Conservation (phyloP, 2,113 vertebrate genomes). For the Oncorhynchus tshawytscha region DNA sequence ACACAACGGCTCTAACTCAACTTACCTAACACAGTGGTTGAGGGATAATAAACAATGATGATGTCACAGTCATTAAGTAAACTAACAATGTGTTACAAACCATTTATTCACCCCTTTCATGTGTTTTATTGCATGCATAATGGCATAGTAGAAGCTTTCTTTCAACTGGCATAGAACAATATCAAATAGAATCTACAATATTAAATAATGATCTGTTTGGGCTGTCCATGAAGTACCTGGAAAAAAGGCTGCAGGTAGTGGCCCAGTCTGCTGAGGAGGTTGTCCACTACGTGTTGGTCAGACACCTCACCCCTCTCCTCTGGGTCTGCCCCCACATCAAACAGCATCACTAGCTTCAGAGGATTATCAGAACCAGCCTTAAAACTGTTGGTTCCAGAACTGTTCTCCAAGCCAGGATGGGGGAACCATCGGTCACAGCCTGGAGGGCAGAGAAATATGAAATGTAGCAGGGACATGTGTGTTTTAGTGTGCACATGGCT, state of each 20-base stretch:
- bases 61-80: neutral
- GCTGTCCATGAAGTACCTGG: slow-evolving; percentile 76
- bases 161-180: neutral
- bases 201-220: slow-evolving; percentile 26
- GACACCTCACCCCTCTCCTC: slow-evolving; percentile 89
- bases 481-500: neutral
- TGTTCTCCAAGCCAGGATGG: slow-evolving; percentile 70
- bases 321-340: slow-evolving; percentile 82
- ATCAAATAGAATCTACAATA: neutral
- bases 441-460: slow-evolving; percentile 42
- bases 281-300: slow-evolving; percentile 72
- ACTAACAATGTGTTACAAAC: too few relatives aligned
- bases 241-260: slow-evolving; percentile 65
- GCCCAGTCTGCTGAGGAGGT: slow-evolving; percentile 80
- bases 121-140: neutral
- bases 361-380: slow-evolving; percentile 32
- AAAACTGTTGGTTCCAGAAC: slow-evolving; percentile 38
- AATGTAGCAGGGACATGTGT: neutral
- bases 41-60: too few relatives aligned
- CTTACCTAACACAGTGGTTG: too few relatives aligned
- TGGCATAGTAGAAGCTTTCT: neutral
- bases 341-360: slow-evolving; percentile 85
- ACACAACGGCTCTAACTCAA: neutral
- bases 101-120: neutral
- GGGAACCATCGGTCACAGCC: slow-evolving; percentile 92